Base-by-base conservation (phyloP, 2,888 invertebrate genomes). In the Coelogynopora nodosa region DNA sequence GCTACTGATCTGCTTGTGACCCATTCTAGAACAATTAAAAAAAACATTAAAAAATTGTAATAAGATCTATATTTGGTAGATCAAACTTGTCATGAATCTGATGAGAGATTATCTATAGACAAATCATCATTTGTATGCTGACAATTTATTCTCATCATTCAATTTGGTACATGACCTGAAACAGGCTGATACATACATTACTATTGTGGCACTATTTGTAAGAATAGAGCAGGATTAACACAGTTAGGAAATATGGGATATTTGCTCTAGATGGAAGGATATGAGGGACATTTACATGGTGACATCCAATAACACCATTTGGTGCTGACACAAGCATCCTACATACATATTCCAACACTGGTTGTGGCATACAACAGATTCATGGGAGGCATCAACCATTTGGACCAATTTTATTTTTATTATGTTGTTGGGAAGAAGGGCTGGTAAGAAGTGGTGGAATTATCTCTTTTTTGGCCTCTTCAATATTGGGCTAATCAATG, bases 321-420 rank as follows among this genome's bases (percentile, higher is more conserved):
- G 49, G 49, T 49, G 49, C 49, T 49, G 49, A 49, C 49, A 49
- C 49, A 49, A 49, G 18, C 18, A 49, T 10, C 5, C 49, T 18
- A 49, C 49, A 49, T 5, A 49, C 5, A 74, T 74, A 74, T 74
- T 74, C 23, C 74, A 74, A 74, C 23, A 74, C 5, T 74, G 2
- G 74, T 74, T 74, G 74, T 74, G 74, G 74, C 74, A 74, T 74
- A 74, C 23, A 74, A 74, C 74, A 74, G 74, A 74, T 74, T 74
- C 74, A 74, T 74, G 74, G 74, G 74, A 74, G 74, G 74, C 23
- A 26, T 74, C 74, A 2, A 74, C 74, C 27, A 13, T 74, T 74
- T 74, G 18, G 74, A 74, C 27, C 74, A 74, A 74, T 74, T 74
- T 74, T 23, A 26, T 74, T 74, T 26, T 74, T 74, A 74, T 74